phyloP scores from a whole-genome alignment of 1,140 invertebrate genomes.

The Melitaea cinxia region DNA sequence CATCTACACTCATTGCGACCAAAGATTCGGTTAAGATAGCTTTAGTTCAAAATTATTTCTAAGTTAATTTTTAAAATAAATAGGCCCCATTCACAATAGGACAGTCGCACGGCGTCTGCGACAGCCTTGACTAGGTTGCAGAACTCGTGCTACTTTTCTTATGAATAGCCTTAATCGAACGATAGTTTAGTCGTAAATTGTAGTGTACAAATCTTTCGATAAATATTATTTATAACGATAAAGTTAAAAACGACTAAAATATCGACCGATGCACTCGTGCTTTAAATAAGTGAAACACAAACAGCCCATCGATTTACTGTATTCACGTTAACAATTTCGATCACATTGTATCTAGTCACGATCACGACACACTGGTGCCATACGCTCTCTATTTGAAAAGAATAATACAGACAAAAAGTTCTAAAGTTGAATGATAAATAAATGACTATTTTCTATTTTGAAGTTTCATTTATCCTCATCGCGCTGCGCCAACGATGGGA shows the following conservation, averaged over 20 bases:
- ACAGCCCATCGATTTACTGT: constrained; percentile 21
- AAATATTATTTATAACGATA: background rate
- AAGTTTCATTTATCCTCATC: constrained; percentile 51
- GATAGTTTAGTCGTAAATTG: background rate
- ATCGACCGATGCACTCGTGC: background rate
- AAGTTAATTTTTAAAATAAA: constrained; percentile 43
- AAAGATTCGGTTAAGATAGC: constrained; percentile 60
- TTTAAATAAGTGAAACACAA: constrained; percentile 7
- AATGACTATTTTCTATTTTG: constrained; percentile 58
- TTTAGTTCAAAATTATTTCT: constrained; percentile 51
- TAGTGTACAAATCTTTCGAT: background rate
- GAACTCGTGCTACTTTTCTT: background rate
- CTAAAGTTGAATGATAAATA: constrained; percentile 39
- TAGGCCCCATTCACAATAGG: background rate
- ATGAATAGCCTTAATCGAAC: background rate
- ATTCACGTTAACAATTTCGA: constrained; percentile 16
- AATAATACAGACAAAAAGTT: constrained; percentile 21
- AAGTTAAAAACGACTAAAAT: background rate
- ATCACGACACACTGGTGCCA: constrained; percentile 16
- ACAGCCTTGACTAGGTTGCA: no score
- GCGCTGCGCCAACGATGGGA: constrained; percentile 45
- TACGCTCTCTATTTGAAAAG: constrained; percentile 6
- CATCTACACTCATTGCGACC: constrained; percentile 67
- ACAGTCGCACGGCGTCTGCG: background rate
- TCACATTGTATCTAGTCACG: constrained; percentile 27